Base-by-base conservation (phyloP, 2,888 invertebrate genomes). In the Epinotia ramella region DNA sequence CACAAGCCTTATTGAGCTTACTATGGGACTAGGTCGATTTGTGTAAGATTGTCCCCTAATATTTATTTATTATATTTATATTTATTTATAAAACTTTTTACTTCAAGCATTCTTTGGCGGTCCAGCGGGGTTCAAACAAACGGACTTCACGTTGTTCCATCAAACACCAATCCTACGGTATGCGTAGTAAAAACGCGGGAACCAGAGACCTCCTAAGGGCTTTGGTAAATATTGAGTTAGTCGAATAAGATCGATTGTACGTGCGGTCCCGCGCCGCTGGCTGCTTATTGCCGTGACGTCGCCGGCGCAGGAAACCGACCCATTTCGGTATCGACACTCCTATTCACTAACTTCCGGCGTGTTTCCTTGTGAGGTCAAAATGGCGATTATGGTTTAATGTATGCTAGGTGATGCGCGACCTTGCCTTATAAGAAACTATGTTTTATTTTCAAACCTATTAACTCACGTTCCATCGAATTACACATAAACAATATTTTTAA, bases 141-240 rank as follows among this genome's bases (percentile, higher is more conserved):
- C 28, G 12, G n/a, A 53, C 28, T 64, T 13, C 20, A 49, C 66
- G 49, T 66, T 28, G 24, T 49, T 16, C 49, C 68, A 46, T 20
- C 67, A 68, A 68, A 69, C 59, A 59, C 24, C 24, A 44, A 24
- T 63, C n/a, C 40, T 53, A n/a, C 18, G 70, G 70, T 62, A 70
- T 70, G 46, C 69, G 44, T n/a, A n/a, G 44, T 49, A 71, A 71
- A 71, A 63, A 63, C 76, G 71, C 75, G 75, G 76, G 76, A 67
- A 76, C 70, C 56, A 18, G n/a, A 60, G 66, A 71, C 56, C 71
- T 67, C 62, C 76, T 67, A 67, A 76, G 76, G 76, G 72, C 76
- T 44, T 76, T 12, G 67, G 84, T 87, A 86, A 91, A 91, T 89
- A 89, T 92, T 92, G 85, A 88, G 87, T 87, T 83, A 84, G 79